phyloP scores from a whole-genome alignment of 64 coral and sea anemone species.

The Platygyra sinensis region DNA sequence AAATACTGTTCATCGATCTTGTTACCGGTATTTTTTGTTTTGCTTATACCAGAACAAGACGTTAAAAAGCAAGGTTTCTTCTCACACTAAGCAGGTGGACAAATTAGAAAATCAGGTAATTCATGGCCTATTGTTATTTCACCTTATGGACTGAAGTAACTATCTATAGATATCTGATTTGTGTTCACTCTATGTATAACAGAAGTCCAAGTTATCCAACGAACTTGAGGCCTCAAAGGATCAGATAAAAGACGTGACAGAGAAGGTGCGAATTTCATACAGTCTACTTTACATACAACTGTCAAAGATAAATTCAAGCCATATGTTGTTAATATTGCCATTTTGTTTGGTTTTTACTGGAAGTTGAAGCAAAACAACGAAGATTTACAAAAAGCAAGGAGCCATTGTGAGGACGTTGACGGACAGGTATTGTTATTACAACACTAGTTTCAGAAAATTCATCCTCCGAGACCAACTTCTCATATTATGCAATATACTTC shows the following conservation, averaged over 20 bases:
- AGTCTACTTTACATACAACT: neutral
- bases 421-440: neutral
- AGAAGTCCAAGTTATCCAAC: slow-evolving; percentile 29
- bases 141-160: neutral
- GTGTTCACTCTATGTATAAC: neutral
- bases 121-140: neutral
- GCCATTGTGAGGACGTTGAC: neutral
- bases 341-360: neutral
- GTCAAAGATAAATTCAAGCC: too few relatives aligned
- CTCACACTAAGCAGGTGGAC: slow-evolving; percentile 64
- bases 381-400: neutral
- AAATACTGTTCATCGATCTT: too few relatives aligned
- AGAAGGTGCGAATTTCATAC: slow-evolving; percentile 21
- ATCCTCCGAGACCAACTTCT: too few relatives aligned
- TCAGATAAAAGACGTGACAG: slow-evolving; percentile 50
- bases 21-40: neutral
- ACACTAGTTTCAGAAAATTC: too few relatives aligned
- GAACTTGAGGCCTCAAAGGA: slow-evolving; percentile 31
- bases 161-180: neutral
- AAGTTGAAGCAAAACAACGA: slow-evolving; percentile 35
- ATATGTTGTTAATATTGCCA: neutral
- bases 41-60: slow-evolving; percentile 50
- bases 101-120: slow-evolving; percentile 67
- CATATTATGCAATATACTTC: too few relatives aligned
- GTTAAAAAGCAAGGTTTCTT: slow-evolving; percentile 58